Percentiles rank a stretch among this genome's conserved stretches.
These are phyloP conservation scores for Lepetodrilus schrolli DNA, from an alignment of 2,888 invertebrate genomes.

Conservation along the genomic window DNA sequence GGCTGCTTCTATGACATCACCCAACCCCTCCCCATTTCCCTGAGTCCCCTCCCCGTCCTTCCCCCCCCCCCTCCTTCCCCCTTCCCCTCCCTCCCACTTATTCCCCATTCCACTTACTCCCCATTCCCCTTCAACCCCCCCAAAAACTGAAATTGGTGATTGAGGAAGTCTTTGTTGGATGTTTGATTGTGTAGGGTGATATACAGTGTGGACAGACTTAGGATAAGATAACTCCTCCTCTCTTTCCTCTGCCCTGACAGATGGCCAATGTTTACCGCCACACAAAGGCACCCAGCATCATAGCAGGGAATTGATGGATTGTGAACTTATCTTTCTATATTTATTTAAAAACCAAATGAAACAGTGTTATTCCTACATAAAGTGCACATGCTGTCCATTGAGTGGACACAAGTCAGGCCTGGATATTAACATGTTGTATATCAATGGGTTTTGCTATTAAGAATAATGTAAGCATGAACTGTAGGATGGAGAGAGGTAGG, in stretches of 20 bases:
- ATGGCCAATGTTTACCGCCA: constrained; percentile 41
- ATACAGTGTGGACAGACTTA: neutral
- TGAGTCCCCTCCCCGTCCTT: constrained; percentile 6
- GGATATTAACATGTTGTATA: constrained; percentile 1
- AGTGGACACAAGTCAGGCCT: neutral
- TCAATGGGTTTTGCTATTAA: constrained; percentile 11
- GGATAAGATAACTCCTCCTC: constrained; percentile 30
- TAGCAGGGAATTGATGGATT: neutral
- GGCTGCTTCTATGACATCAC: constrained; percentile 20
- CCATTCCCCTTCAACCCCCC: neutral
- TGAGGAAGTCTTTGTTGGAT: neutral
- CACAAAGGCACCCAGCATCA: constrained; percentile 32
- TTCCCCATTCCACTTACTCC: neutral
- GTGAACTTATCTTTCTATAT: constrained; percentile 11
- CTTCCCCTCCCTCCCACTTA: neutral
- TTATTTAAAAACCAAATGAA: neutral
- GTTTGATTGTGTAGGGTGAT: constrained; percentile 15
- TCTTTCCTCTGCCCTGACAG: constrained; percentile 31
- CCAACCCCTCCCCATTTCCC: neutral
- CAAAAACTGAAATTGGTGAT: neutral
- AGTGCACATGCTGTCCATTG: neutral
- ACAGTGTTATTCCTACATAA: constrained; percentile 3
- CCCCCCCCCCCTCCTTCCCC: neutral
- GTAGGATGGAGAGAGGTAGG: neutral
- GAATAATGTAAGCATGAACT: neutral